A percentile compares a stretch with the other conserved stretches of the same genome.
Conservation (phyloP, 2,797 vertebrate genomes). For the Emys orbicularis region DNA sequence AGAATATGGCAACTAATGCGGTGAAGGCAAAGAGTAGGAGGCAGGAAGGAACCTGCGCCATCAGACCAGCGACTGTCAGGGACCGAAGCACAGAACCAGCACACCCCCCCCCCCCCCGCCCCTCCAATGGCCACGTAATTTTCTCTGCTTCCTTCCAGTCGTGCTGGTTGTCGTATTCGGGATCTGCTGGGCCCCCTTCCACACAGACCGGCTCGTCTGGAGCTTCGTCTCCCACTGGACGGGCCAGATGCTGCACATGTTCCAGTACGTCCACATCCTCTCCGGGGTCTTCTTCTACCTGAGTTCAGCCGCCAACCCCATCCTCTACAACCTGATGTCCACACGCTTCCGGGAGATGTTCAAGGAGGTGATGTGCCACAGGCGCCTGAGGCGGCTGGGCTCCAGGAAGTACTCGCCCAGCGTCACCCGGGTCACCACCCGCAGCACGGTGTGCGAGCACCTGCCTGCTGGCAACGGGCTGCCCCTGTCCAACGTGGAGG, state of each 20-base stretch:
- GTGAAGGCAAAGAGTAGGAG: neutral
- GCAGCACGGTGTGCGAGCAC: constrained; percentile 87
- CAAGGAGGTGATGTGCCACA: constrained; percentile 89
- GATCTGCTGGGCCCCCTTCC: constrained; percentile 97
- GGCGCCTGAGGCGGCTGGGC: neutral
- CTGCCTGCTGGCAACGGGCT: constrained; percentile 70
- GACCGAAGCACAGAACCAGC: neutral
- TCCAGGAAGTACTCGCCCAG: constrained; percentile 83
- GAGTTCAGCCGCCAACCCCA: constrained; percentile 91
- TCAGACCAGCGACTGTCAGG: neutral
- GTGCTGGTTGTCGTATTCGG: constrained; percentile 93
- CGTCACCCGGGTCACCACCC: constrained; percentile 84
- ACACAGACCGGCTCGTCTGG: constrained; percentile 94
- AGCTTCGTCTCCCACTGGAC: constrained; percentile 89
- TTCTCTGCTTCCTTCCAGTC: constrained; percentile 77
- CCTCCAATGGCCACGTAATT: neutral
- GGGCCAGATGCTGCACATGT: constrained; percentile 81
- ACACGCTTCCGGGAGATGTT: constrained; percentile 95
- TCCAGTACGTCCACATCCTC: constrained; percentile 89
- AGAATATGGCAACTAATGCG: neutral
- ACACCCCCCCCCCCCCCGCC: neutral
- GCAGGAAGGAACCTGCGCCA: neutral
- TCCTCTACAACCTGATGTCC: constrained; percentile 97
- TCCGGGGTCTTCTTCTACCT: constrained; percentile 96
- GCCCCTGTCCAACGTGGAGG: constrained; percentile 61